Conservation (phyloP, 2,888 invertebrate species). For the Chromoteleia sp. region DNA sequence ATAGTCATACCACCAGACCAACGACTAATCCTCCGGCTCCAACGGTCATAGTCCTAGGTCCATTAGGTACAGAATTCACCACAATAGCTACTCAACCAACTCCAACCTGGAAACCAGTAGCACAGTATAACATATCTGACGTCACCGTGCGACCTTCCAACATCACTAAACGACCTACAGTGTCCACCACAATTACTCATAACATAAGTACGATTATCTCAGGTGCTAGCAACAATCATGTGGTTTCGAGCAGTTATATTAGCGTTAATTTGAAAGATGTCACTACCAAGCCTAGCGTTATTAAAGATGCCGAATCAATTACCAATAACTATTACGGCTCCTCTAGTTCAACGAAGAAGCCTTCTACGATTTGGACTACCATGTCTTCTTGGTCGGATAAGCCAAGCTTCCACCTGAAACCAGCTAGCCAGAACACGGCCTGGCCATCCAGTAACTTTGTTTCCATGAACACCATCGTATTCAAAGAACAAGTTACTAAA, state of each 20-base stretch:
- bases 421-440: conserved; percentile 64
- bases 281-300: conserved; percentile 72
- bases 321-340: conserved; percentile 35
- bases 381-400: conserved; percentile 79
- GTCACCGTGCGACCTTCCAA: conserved; percentile 56
- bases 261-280: conserved; percentile 82
- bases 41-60: conserved; percentile 87
- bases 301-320: conserved; percentile 24
- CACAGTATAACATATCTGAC: conserved; percentile 57
- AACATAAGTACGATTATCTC: conserved; percentile 83
- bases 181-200: conserved; percentile 82
- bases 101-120: conserved; percentile 76
- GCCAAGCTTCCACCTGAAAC: conserved; percentile 80
- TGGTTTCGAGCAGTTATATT: conserved; percentile 82
- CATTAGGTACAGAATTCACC: conserved; percentile 81
- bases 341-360: conserved; percentile 51
- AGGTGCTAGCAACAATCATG: conserved; percentile 78
- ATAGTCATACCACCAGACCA: conserved; percentile 78
- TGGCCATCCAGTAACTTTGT: conserved; percentile 70
- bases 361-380: conserved; percentile 79
- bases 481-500: conserved; percentile 69
- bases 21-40: conserved; percentile 85
- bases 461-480: conserved; percentile 67
- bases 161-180: conserved; percentile 78
- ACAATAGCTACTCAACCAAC: conserved; percentile 80